Evolutionary conservation across 2,797 vertebrate species (phyloP).

Genomic region (Crenuchus spilurus): DNA sequence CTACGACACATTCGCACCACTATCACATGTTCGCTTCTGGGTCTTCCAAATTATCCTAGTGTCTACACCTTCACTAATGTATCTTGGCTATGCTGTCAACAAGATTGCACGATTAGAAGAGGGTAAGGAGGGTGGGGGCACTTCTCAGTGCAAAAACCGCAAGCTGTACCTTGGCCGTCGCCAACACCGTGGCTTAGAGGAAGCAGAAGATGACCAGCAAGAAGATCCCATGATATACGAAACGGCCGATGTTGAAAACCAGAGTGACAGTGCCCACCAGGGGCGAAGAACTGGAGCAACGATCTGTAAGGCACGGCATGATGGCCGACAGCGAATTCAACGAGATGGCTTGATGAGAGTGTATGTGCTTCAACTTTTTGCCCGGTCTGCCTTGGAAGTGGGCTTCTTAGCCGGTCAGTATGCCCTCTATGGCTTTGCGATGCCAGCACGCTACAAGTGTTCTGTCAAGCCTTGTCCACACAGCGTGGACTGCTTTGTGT

Average conservation of each 20-base stretch:
- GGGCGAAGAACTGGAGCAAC: slow-evolving; percentile 54
- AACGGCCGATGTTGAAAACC: slow-evolving; percentile 80
- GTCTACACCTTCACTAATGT: slow-evolving; percentile 90
- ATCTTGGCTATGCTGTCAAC: slow-evolving; percentile 91
- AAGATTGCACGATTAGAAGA: slow-evolving; percentile 86
- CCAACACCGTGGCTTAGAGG: slow-evolving; percentile 72
- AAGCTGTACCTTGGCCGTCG: slow-evolving; percentile 69
- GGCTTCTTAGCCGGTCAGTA: slow-evolving; percentile 91
- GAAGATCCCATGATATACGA: slow-evolving; percentile 85
- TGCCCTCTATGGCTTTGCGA: slow-evolving; percentile 88
- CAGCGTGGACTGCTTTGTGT: slow-evolving; percentile 91
- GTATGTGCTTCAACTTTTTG: slow-evolving; percentile 89
- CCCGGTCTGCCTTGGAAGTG: slow-evolving; percentile 85
- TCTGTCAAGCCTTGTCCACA: slow-evolving; percentile 86
- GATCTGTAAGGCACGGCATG: slow-evolving; percentile 81
- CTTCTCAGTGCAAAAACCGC: slow-evolving; percentile 58
- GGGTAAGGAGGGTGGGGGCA: slow-evolving; percentile 65
- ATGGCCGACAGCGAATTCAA: slow-evolving; percentile 85
- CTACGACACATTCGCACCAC: slow-evolving; percentile 91
- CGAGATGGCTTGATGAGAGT: slow-evolving; percentile 91
- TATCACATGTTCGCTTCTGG: slow-evolving; percentile 95
- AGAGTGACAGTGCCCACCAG: slow-evolving; percentile 71
- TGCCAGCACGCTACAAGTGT: slow-evolving; percentile 84
- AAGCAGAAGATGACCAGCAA: slow-evolving; percentile 77
- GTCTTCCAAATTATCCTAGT: slow-evolving; percentile 95